Conservation (phyloP, 2,888 invertebrate species). For the Drosophila mimetica region DNA sequence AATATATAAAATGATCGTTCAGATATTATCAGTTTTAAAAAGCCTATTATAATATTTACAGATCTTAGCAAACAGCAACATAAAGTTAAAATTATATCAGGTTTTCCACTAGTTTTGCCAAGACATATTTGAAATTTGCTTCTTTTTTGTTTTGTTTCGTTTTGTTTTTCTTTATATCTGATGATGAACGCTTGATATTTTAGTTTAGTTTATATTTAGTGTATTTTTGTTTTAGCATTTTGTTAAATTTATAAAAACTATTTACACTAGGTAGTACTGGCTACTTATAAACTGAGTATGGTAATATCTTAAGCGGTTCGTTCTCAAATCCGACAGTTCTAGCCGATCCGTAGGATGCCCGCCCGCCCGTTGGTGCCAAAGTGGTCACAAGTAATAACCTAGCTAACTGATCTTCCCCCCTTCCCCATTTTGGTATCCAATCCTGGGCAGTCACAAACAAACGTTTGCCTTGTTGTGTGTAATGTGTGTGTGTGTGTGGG, state of each 20-base stretch:
- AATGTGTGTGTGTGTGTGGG: conserved; percentile 9
- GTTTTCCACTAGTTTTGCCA: not conserved
- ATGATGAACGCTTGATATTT: conserved; percentile 22
- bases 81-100: conserved; percentile 11
- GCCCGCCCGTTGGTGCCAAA: not conserved
- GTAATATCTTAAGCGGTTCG: conserved; percentile 73
- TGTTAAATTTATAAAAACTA: conserved; percentile 50
- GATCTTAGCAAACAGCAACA: conserved; percentile 13
- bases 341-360: conserved; percentile 7
- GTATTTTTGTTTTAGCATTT: conserved; percentile 39
- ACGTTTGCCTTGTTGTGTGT: conserved; percentile 4
- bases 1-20: conserved; percentile 24
- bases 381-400: conserved; percentile 4
- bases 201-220: conserved; percentile 19
- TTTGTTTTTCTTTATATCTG: not conserved
- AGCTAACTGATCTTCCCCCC: not conserved
- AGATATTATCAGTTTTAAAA: conserved; percentile 9
- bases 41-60: conserved; percentile 22
- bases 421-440: conserved; percentile 7
- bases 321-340: conserved; percentile 14
- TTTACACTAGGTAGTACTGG: conserved; percentile 59
- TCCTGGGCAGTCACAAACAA: conserved; percentile 26
- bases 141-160: not conserved
- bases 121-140: not conserved
- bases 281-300: conserved; percentile 74